These are phyloP conservation scores for Acanthurus tractus DNA, from an alignment of 2,797 vertebrate genomes.

Conservation along the genomic window DNA sequence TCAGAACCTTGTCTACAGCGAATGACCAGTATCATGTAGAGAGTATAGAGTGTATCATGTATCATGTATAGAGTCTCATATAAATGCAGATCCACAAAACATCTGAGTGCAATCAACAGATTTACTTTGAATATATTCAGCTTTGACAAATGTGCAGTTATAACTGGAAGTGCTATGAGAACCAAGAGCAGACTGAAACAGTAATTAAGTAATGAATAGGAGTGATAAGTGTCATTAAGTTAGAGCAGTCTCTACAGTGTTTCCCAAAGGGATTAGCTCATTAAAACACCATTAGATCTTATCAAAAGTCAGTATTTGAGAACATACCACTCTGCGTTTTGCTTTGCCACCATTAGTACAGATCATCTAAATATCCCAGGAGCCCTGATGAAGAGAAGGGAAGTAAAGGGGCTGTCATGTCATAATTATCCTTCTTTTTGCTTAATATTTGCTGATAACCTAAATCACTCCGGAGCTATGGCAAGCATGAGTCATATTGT, in stretches of 20 bases:
- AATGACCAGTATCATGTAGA: no score
- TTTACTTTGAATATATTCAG: slow-evolving; percentile 3
- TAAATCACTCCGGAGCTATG: slow-evolving; percentile 5
- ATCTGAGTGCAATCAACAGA: slow-evolving; percentile 5
- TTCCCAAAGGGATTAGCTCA: slow-evolving; percentile 39
- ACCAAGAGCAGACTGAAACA: slow-evolving; percentile 17
- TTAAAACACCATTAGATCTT: slow-evolving; percentile 57
- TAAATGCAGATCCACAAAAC: slow-evolving; percentile 1
- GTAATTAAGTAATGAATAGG: slow-evolving; percentile 38
- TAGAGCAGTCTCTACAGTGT: slow-evolving; percentile 9
- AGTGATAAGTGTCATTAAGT: slow-evolving; percentile 16
- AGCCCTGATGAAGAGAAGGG: slow-evolving; percentile 13
- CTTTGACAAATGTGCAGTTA: slow-evolving; percentile 24
- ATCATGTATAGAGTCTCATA: neutral
- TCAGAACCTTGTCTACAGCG: no score
- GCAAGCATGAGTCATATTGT: neutral
- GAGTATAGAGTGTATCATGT: no score
- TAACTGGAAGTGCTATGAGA: neutral
- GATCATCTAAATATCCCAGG: neutral
- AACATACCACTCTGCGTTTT: neutral
- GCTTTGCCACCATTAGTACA: slow-evolving; percentile 11
- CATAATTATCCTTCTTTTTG: slow-evolving; percentile 19
- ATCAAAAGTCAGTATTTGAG: slow-evolving; percentile 30
- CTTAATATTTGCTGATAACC: slow-evolving; percentile 7
- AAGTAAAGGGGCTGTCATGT: neutral